phyloP scores from a whole-genome alignment of 2,113 vertebrate species.

The Stercorarius parasiticus region DNA sequence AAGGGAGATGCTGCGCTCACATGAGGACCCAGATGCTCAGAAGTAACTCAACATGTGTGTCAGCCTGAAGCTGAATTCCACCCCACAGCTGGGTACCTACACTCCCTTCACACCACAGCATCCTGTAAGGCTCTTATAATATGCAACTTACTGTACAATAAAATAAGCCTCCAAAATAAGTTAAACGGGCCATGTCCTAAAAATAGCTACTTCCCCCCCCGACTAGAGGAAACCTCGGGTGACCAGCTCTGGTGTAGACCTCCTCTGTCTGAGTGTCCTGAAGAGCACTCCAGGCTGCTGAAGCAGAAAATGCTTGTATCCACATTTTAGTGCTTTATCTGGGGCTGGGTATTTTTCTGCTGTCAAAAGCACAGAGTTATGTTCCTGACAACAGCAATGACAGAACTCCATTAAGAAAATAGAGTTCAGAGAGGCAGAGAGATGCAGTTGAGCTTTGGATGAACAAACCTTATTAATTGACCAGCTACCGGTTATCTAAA shows the following conservation, averaged over 20 bases:
- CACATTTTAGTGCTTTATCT: background rate
- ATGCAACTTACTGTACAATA: background rate
- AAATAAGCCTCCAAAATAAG: background rate
- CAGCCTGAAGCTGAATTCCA: background rate
- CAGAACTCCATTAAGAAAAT: background rate
- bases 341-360: background rate
- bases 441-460: background rate
- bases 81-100: background rate
- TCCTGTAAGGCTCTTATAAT: background rate
- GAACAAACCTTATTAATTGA: constrained; percentile 2
- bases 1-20: fast-evolving
- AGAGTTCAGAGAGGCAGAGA: background rate
- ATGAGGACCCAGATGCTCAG: background rate
- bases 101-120: background rate
- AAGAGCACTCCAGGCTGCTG: background rate
- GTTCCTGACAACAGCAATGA: background rate
- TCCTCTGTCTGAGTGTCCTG: background rate
- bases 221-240: background rate
- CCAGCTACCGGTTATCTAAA: background rate
- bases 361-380: background rate
- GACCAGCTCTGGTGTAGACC: background rate
- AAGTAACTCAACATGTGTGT: fast-evolving
- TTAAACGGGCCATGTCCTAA: background rate
- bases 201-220: background rate
- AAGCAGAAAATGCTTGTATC: background rate